Base-by-base conservation (phyloP, 2,113 vertebrate genomes). In the Arothron firmamentum region DNA sequence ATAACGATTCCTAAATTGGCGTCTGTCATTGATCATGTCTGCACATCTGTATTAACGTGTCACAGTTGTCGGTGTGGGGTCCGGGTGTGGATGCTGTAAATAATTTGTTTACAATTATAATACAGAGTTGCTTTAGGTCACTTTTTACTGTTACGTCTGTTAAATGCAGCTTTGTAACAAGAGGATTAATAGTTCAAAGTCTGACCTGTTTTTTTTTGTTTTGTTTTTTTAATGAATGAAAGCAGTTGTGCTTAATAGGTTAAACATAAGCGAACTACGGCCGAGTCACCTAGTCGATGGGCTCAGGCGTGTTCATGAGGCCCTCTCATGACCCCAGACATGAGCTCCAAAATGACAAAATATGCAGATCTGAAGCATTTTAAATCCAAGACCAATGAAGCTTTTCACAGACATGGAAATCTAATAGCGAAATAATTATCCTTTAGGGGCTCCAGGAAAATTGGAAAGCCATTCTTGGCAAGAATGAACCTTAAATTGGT, bases 121-220 rank as follows among this genome's bases (percentile, higher is more conserved):
- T n/a, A 52, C 28, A 67, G 48, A 18, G 41, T 63, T 59, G 56
- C 48, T 69, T 62, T 63, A 70, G 62, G 5, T 16, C 43, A 11
- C 15, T 21, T 59, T 50, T 59, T 47, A 59, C 52, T 67, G 43
- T 52, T 62, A 23, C 56, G 45, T 45, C 56, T 88, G 82, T 86
- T 82, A 52, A 86, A 77, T 63, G 31, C 56, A 58, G 53, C 70
- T 79, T 81, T 86, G 73, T 84, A 81, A 71, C 66, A 59, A 56
- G 52, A 67, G 17, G 5, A 73, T 64, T 43, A 82, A 77, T 72
- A 78, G 66, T 76, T 41, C 77, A 77, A 75, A 66, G 21, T 75
- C 42, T 45, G 12, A 56, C 31, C 25, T 58, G 42, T 50, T 38
- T 60, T 41, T 23, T 42, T 28, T 19, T 19, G 8, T 11, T 67